Evolutionary conservation across 2,797 vertebrate species (phyloP).

Genomic region (Coregonus ussuriensis): DNA sequence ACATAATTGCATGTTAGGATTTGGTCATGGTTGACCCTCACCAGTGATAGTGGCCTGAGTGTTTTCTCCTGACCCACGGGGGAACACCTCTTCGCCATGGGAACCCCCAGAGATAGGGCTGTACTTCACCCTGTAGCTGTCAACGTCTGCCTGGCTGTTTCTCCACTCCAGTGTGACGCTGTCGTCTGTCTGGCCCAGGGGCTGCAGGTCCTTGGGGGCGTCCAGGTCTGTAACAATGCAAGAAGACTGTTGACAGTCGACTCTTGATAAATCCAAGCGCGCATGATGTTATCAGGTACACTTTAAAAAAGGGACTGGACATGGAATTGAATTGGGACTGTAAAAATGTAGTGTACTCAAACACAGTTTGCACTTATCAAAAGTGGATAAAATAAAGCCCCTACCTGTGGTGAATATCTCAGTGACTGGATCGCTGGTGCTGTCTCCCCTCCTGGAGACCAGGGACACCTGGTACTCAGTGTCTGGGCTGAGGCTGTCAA

Average conservation of each 20-base stretch:
- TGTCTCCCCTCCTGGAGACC: constrained; percentile 75
- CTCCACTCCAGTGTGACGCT: constrained; percentile 90
- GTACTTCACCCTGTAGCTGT: constrained; percentile 87
- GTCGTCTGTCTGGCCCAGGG: constrained; percentile 82
- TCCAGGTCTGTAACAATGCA: constrained; percentile 80
- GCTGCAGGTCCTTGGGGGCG: constrained; percentile 80
- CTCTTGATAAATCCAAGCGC: too few relatives aligned
- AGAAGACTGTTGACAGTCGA: background rate
- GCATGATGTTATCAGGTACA: too few relatives aligned
- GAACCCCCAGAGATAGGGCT: constrained; percentile 87
- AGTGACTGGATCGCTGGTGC: constrained; percentile 78
- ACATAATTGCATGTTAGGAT: background rate
- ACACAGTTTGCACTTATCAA: background rate
- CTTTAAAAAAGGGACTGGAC: too few relatives aligned
- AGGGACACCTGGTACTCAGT: constrained; percentile 87
- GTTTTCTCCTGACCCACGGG: constrained; percentile 73
- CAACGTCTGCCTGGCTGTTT: constrained; percentile 81
- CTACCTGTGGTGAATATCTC: constrained; percentile 88
- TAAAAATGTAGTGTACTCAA: too few relatives aligned
- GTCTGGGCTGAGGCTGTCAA: constrained; percentile 84
- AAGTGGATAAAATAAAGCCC: background rate
- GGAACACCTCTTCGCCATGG: constrained; percentile 83
- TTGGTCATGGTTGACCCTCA: constrained; percentile 50
- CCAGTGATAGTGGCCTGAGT: constrained; percentile 85
- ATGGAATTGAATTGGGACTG: too few relatives aligned